Conservation (phyloP, 2,888 invertebrate species). For the Drosophila parthenogenetica region DNA sequence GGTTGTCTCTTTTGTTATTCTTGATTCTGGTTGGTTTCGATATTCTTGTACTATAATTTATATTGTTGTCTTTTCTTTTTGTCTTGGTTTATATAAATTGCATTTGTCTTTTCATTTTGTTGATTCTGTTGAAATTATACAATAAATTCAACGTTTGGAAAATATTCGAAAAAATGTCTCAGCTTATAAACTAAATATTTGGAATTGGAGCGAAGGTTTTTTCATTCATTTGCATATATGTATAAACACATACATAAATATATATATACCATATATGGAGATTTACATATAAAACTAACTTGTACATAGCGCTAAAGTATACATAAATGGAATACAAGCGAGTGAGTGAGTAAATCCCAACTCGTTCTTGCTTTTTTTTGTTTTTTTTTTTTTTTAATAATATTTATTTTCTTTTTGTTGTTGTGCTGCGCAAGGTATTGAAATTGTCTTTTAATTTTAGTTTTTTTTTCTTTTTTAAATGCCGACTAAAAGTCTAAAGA, state of each 20-base stretch:
- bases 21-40: conserved; percentile 59
- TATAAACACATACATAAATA: conserved; percentile 18
- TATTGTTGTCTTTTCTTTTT: conserved; percentile 40
- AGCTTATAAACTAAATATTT: conserved; percentile 72
- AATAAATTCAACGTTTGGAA: conserved; percentile 61
- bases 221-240: conserved; percentile 42
- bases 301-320: conserved; percentile 57
- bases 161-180: conserved; percentile 52
- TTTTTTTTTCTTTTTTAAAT: conserved; percentile 43
- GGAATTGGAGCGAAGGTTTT: conserved; percentile 77
- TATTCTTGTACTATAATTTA: conserved; percentile 57
- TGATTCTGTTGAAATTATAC: conserved; percentile 22
- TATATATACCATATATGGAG: conserved; percentile 33
- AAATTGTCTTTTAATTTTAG: conserved; percentile 26
- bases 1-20: conserved; percentile 38
- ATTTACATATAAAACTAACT: conserved; percentile 51
- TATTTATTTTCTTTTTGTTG: conserved; percentile 31
- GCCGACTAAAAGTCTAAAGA: conserved; percentile 63
- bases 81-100: conserved; percentile 41
- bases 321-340: conserved; percentile 69
- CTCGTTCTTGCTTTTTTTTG: conserved; percentile 12
- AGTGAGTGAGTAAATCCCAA: conserved; percentile 40
- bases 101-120: conserved; percentile 53
- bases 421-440: conserved; percentile 46
- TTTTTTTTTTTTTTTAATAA: conserved; percentile 31